Evolutionary conservation across 1,140 invertebrate species (phyloP), one percentile per base, ranked within the genome.

Genomic region (Chironomus striatipennis): DNA sequence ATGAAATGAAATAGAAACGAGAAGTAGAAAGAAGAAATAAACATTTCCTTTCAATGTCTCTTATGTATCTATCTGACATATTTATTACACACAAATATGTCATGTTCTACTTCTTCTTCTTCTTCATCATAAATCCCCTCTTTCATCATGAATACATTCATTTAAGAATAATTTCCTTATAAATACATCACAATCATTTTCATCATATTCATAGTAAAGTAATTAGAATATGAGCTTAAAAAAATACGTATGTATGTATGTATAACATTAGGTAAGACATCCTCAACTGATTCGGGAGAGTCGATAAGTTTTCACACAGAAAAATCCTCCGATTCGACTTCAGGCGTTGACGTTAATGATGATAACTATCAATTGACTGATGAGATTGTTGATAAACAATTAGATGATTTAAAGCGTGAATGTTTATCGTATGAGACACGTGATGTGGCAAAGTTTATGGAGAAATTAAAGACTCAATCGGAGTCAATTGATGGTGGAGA

Each of bases 371-470:
- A 74, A 42, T 74, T 74, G 21, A 74, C 77, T 0, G 34, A 78
- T 0, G 77, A 78, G 5, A 79, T 77, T 24, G 81, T 82, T 79
- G 81, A 82, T 77, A 81, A 81, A 74, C 81, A 82, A 72, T 75
- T 82, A 43, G 79, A 80, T 64, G 81, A 82, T 47, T 75, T 82
- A 7, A 79, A 81, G 75, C 79, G 79, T 65, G 81, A 82, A 77
- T 76, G 80, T 72, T 74, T 82, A 73, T 75, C 74, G 6, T 70
- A 70, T 70, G 79, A 78, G 12, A 82, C 81, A 17, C 81, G 80
- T 73, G 81, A 82, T 73, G 82, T 82, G 20, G 80, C 77, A 7
- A 78, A 81, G 75, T 82, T 82, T 73, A 82, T 82, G 81, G 81
- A 79, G 18, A 80, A 81, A 43, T 75, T 82, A 15, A 79, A 80